Conservation (phyloP, 23 tunicate species). For the Styela clava region DNA sequence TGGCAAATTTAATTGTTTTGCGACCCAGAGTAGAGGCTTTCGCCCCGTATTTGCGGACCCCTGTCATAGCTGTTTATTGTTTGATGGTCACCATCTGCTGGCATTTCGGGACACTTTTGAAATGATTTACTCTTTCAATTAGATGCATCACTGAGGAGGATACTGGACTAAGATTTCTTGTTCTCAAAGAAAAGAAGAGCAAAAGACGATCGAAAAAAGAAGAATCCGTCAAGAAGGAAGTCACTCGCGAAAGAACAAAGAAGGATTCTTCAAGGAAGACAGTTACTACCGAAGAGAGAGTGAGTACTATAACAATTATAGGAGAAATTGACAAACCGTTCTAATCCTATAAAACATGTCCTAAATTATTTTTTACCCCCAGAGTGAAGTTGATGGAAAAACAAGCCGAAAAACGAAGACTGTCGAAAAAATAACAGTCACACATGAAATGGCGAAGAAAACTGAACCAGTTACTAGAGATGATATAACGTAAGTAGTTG, state of each 20-base stretch:
- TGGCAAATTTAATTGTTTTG: no score
- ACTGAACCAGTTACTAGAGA: slow-evolving; percentile 10
- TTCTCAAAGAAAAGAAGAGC: slow-evolving; percentile 26
- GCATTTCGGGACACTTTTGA: no score
- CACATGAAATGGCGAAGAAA: slow-evolving; percentile 12
- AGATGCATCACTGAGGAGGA: slow-evolving; percentile 27
- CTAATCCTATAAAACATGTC: no score
- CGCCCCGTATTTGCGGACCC: no score
- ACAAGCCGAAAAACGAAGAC: slow-evolving; percentile 26
- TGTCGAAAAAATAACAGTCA: slow-evolving; percentile 20
- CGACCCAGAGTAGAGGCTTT: no score
- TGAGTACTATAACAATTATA: neutral
- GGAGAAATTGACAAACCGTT: no score
- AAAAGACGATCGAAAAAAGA: neutral
- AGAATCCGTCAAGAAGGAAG: slow-evolving; percentile 1
- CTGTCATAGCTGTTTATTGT: no score
- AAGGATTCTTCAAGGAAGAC: slow-evolving; percentile 13
- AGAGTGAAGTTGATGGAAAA: slow-evolving; percentile 10
- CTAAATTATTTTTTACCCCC: no score
- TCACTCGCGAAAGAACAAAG: neutral
- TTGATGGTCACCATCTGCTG: no score
- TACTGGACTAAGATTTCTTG: slow-evolving; percentile 6
- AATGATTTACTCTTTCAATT: no score
- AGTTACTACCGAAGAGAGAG: neutral
- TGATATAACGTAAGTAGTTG: slow-evolving; percentile 19